Evolutionary conservation across 2,888 invertebrate species (phyloP), one percentile per base, ranked within the genome.

Genomic region (Cerastis leucographa): DNA sequence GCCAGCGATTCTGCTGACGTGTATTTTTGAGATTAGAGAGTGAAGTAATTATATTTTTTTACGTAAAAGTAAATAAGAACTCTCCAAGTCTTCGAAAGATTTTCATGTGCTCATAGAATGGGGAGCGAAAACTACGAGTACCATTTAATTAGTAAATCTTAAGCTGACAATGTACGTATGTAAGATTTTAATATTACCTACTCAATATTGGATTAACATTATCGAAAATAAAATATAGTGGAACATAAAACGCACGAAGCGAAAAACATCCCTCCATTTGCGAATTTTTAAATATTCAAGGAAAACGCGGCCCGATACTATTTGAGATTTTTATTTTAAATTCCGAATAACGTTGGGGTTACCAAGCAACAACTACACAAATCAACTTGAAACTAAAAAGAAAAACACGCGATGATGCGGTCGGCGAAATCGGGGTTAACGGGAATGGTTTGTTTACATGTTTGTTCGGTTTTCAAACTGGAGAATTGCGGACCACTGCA

Each of bases 381-480:
- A 94, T 93, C 92, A 92, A 93, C 89, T 90, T 88, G 88, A 87
- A 91, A 89, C 91, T 90, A 92, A 80, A 92, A 92, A 92, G 14
- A 92, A 92, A 92, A 89, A 90, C 87, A 87, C 84, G 86, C 86
- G 86, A 87, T 90, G 88, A 89, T 89, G 90, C 90, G 89, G 91
- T 90, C 90, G 87, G 89, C 90, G 87, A 90, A 91, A 92, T 93
- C 90, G 89, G 91, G 93, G 94, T 93, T 93, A 93, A 93, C 92
- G 91, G 91, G 89, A 90, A 90, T 89, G 90, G 91, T 92, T 93
- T 94, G 94, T 95, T 95, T 94, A 93, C 92, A 92, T 91, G 91
- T 91, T 92, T 88, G 90, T 89, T 90, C 88, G 89, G 87, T 89
- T 92, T 90, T 89, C 89, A 83, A 90, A 89, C 87, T 81, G 83